These are phyloP conservation scores for Oncorhynchus keta DNA, from an alignment of 2,113 vertebrate genomes.

Conservation along the genomic window DNA sequence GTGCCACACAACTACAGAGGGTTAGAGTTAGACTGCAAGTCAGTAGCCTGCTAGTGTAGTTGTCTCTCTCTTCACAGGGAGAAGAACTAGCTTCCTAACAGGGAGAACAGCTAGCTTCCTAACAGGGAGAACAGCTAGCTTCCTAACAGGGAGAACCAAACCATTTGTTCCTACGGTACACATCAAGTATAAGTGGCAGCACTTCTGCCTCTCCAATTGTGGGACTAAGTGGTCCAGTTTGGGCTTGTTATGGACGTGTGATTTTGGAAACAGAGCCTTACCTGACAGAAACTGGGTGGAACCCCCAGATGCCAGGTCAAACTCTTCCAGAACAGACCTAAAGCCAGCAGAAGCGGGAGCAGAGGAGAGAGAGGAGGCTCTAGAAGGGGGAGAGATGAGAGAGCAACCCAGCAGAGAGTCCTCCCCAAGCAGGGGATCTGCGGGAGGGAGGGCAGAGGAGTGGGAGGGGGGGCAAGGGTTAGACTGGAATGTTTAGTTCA, in stretches of 20 bases:
- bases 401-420: slow-evolving; percentile 90
- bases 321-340: slow-evolving; percentile 84
- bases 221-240: neutral
- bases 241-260: neutral
- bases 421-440: slow-evolving; percentile 87
- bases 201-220: too few species aligned
- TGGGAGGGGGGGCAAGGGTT: neutral
- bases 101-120: too few species aligned
- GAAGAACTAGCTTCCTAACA: too few species aligned
- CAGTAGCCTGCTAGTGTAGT: too few species aligned
- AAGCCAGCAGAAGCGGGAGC: slow-evolving; percentile 51
- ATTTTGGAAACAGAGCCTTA: slow-evolving; percentile 51
- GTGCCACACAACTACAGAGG: too few species aligned
- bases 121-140: too few species aligned
- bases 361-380: slow-evolving; percentile 58
- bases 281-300: slow-evolving; percentile 82
- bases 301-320: slow-evolving; percentile 83
- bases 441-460: neutral
- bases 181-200: too few species aligned
- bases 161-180: too few species aligned
- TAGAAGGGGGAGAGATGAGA: slow-evolving; percentile 81
- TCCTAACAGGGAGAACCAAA: too few species aligned
- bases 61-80: too few species aligned
- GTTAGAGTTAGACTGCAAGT: too few species aligned
- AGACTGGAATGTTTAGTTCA: neutral